phyloP scores from a whole-genome alignment of 2,113 vertebrate species.

The Hippoglossus stenolepis region DNA sequence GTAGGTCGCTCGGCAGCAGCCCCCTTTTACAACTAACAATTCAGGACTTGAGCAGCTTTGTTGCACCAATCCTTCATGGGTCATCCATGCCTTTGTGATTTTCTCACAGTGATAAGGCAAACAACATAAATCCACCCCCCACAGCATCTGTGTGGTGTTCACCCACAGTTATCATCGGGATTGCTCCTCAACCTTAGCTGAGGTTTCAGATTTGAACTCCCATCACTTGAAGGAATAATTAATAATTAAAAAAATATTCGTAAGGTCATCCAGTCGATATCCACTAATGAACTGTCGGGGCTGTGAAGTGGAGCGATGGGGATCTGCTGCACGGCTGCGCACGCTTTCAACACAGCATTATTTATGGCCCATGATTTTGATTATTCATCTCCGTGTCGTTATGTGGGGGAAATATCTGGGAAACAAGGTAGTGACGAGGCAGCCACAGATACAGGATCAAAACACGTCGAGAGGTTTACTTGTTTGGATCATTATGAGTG shows the following conservation, averaged over 20 bases:
- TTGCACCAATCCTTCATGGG: conserved; percentile 6
- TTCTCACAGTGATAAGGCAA: conserved; percentile 34
- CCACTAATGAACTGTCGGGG: background rate
- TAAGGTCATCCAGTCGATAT: background rate
- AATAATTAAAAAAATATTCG: background rate
- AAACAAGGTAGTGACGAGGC: background rate
- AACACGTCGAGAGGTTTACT: background rate
- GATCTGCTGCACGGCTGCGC: background rate
- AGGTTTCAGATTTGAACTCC: background rate
- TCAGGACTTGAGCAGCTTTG: background rate
- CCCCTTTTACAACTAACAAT: background rate
- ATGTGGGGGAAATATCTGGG: background rate
- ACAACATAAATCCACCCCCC: background rate
- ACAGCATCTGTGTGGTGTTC: background rate
- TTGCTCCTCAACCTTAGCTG: background rate
- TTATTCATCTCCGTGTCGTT: background rate
- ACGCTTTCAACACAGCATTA: background rate
- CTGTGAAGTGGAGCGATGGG: background rate
- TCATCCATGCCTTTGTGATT: conserved; percentile 5
- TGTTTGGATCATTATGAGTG: background rate
- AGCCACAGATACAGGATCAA: background rate
- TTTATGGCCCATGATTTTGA: background rate
- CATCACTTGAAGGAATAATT: background rate
- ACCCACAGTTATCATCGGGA: conserved; percentile 9
- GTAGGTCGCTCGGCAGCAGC: background rate